phyloP scores from a whole-genome alignment of 2,797 vertebrate genomes.

The Enteromius argenteus region DNA sequence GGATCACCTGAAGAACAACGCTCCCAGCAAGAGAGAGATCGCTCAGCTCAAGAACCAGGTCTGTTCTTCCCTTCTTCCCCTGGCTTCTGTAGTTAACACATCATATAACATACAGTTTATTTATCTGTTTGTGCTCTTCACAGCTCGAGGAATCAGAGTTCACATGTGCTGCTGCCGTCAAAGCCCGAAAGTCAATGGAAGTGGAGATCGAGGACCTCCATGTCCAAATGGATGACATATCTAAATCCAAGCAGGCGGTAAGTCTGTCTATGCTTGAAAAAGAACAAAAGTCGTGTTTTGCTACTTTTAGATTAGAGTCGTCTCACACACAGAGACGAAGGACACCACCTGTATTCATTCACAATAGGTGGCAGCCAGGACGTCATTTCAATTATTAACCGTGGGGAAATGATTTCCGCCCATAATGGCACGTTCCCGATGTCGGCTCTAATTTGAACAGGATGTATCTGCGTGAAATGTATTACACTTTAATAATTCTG shows the following conservation, averaged over 20 bases:
- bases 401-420: slow-evolving; percentile 59
- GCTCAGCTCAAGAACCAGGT: slow-evolving; percentile 98
- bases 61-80: background rate
- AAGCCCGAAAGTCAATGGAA: slow-evolving; percentile 96
- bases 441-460: slow-evolving; percentile 65
- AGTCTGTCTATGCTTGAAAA: slow-evolving; percentile 65
- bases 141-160: slow-evolving; percentile 98
- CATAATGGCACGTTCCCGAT: slow-evolving; percentile 58
- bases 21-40: slow-evolving; percentile 96
- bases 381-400: slow-evolving; percentile 61
- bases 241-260: slow-evolving; percentile 91
- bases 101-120: slow-evolving; percentile 9
- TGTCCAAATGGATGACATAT: slow-evolving; percentile 94
- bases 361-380: slow-evolving; percentile 34
- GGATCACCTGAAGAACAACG: slow-evolving; percentile 97
- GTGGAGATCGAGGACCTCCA: slow-evolving; percentile 97
- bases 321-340: background rate
- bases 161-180: slow-evolving; percentile 91
- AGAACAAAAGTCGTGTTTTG: background rate
- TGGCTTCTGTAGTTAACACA: background rate
- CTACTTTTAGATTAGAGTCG: background rate
- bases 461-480: slow-evolving; percentile 61
- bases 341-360: slow-evolving; percentile 23
- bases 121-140: background rate
- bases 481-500: slow-evolving; percentile 65